These are phyloP conservation scores for Caenorhabditis afra DNA, from an alignment of 2,888 invertebrate species.

Conservation along the genomic window DNA sequence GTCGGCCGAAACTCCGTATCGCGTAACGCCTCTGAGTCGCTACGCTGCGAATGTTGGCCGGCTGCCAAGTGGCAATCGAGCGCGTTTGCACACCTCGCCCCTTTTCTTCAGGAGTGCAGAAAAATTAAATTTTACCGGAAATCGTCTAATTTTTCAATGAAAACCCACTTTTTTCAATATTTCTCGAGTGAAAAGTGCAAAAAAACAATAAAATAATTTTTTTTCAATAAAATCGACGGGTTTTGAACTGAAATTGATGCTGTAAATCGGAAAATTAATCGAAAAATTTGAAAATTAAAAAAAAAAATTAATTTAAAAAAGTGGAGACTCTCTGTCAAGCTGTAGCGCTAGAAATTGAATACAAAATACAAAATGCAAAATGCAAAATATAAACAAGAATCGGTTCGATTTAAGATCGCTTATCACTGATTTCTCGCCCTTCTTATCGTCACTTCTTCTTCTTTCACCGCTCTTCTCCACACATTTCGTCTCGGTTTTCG, in stretches of 20 bases:
- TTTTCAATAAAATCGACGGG: too few relatives aligned
- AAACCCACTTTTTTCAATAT: not conserved
- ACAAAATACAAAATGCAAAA: too few relatives aligned
- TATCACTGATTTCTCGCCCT: slow-evolving; percentile 5
- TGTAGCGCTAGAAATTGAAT: too few relatives aligned
- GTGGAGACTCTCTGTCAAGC: too few relatives aligned
- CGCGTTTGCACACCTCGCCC: slow-evolving; percentile 14
- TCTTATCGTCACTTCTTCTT: slow-evolving; percentile 24
- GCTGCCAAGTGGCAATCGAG: slow-evolving; percentile 30
- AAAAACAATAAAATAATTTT: too few relatives aligned
- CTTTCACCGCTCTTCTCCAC: not conserved
- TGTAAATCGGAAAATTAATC: too few relatives aligned
- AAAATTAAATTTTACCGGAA: not conserved
- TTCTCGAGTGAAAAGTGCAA: not conserved
- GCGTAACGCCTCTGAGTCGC: slow-evolving; percentile 27
- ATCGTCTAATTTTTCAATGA: not conserved
- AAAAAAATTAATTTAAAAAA: slow-evolving; percentile 4
- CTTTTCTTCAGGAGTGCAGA: slow-evolving; percentile 2
- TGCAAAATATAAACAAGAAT: not conserved
- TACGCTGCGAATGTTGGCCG: slow-evolving; percentile 38
- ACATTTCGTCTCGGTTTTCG: not conserved
- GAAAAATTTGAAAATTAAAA: too few relatives aligned
- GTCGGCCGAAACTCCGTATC: slow-evolving; percentile 32
- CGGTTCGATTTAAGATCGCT: not conserved
- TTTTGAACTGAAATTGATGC: not conserved